Conservation (phyloP, 2,113 vertebrate genomes). For the Ranitomeya variabilis region DNA sequence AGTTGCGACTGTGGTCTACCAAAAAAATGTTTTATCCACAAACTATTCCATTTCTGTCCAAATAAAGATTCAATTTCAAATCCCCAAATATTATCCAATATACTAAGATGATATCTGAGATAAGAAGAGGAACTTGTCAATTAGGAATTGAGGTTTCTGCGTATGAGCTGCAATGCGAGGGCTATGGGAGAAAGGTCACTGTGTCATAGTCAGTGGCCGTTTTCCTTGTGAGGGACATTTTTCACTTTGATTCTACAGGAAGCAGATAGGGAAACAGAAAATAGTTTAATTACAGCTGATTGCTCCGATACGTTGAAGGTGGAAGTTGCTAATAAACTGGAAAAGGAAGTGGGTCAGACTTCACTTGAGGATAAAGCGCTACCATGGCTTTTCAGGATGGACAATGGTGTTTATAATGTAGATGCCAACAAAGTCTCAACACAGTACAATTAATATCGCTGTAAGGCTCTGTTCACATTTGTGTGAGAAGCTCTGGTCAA, state of each 20-base stretch:
- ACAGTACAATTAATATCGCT: not conserved
- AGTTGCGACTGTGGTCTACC: not conserved
- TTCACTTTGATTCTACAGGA: conserved; percentile 26
- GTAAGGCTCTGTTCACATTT: too few relatives aligned
- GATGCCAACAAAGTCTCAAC: not conserved
- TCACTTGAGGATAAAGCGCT: not conserved
- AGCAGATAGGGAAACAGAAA: conserved; percentile 13
- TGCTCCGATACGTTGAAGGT: not conserved
- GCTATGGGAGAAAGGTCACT: not conserved
- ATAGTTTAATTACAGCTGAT: conserved; percentile 7
- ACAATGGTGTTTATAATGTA: not conserved
- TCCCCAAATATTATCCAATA: not conserved
- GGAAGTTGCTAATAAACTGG: conserved; percentile 11
- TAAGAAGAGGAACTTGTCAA: not conserved
- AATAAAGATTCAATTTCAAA: not conserved
- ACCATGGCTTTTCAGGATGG: not conserved
- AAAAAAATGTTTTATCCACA: not conserved
- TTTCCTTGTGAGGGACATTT: not conserved
- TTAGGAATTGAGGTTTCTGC: not conserved
- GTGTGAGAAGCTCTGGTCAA: not conserved
- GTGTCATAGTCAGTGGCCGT: not conserved
- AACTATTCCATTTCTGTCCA: not conserved
- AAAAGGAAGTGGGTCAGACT: conserved; percentile 16
- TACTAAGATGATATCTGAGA: not conserved
- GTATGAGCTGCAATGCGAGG: not conserved